phyloP scores from a whole-genome alignment of 2,888 invertebrate genomes.

The Eupithecia tripunctaria region DNA sequence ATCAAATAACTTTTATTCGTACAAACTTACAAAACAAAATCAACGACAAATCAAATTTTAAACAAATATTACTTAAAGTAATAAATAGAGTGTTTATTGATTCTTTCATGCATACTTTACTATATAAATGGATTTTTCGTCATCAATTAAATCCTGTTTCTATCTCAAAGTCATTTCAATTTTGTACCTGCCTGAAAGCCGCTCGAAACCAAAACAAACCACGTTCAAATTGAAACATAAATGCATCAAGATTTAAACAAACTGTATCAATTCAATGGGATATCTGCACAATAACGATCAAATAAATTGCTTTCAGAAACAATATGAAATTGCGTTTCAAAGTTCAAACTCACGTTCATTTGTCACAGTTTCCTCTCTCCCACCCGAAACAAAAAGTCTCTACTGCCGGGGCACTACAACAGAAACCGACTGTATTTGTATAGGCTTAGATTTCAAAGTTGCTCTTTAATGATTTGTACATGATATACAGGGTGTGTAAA shows the following conservation, averaged over 20 bases:
- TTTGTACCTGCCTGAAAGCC: neutral
- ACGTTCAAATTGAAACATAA: slow-evolving; percentile 9
- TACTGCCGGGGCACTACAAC: slow-evolving; percentile 12
- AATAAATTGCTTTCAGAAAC: slow-evolving; percentile 48
- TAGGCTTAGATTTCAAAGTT: neutral
- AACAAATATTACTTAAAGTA: too few species aligned
- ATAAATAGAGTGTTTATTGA: too few species aligned
- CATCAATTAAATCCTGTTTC: neutral
- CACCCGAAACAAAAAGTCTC: slow-evolving; percentile 14
- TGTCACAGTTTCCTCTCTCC: slow-evolving; percentile 67
- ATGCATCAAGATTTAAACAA: slow-evolving; percentile 26
- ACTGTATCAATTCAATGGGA: slow-evolving; percentile 38
- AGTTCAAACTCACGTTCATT: slow-evolving; percentile 74
- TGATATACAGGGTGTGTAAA: slow-evolving; percentile 16
- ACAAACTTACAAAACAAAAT: neutral
- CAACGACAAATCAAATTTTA: too few species aligned
- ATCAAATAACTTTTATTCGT: neutral
- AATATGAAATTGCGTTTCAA: slow-evolving; percentile 60
- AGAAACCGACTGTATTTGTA: slow-evolving; percentile 17
- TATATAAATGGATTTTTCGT: neutral
- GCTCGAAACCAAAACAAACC: neutral
- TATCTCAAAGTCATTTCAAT: neutral
- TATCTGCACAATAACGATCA: slow-evolving; percentile 41
- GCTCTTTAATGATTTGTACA: neutral
- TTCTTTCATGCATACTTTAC: neutral